Evolutionary conservation across 2,113 vertebrate species (phyloP), one percentile per base, ranked within the genome.

Genomic region (Zosterops borbonicus): DNA sequence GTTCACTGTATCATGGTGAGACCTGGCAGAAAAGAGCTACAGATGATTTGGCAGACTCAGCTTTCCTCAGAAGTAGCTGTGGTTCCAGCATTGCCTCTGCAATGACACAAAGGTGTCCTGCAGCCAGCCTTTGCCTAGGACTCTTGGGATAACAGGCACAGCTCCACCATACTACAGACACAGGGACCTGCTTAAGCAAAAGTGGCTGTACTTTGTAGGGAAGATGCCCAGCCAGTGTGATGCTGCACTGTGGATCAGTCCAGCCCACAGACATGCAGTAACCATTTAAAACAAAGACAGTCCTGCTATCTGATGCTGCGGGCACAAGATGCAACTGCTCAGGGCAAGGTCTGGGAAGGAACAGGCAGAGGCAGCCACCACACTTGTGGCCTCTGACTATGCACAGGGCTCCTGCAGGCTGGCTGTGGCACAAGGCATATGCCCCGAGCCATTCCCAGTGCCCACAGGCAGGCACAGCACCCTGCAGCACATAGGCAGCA

Each of bases 401-500:
- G 25, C 3, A 2, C 0, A 2, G 1, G 56, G 52, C 27, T 81
- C 22, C 5, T 53, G 41, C n/a, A 23, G 1, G 12, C 59, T 53
- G 77, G 21, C 59, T 77, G 29, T 6, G 2, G 67, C 76, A 64
- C 37, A 39, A 15, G 37, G 18, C 46, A 4, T 0, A 9, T 23
- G 46, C 41, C 41, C 2, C 1, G 1, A 33, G 53, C 10, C 0
- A 0, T 16, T 39, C 52, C 46, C 5, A 2, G 60, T 55, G 69
- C 65, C 75, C 22, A 17, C 9, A 12, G 52, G 63, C 63, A 56
- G 73, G 76, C 55, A 71, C 58, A 62, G 81, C 16, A 24, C 52
- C 31, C 87, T 90, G 74, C 62, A 82, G 67, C 70, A 44, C 3
- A 5, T 23, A 22, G 75, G 53, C 31, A 59, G 58, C 56, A 59